A percentile compares a stretch with the other conserved stretches of the same genome.
These are phyloP conservation scores for Drosophila kikkawai DNA, from an alignment of 1,140 invertebrate genomes.

Conservation along the genomic window DNA sequence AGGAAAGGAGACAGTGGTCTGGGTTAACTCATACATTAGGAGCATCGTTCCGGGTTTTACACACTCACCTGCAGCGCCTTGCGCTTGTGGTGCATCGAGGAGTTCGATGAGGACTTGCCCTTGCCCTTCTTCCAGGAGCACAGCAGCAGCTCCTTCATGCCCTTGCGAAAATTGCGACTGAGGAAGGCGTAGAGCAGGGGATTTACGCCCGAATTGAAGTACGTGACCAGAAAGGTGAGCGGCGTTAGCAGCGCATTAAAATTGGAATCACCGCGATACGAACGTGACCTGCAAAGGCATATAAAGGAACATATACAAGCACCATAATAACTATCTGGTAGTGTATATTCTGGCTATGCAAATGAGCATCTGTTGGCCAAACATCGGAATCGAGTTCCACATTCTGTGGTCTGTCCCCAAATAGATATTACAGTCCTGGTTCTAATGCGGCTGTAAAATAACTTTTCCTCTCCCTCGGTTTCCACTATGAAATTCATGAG, in stretches of 20 bases:
- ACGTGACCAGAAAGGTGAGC: conserved; percentile 93
- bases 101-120: conserved; percentile 82
- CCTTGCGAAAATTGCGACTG: conserved; percentile 91
- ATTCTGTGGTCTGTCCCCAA: conserved; percentile 21
- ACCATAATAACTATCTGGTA: conserved; percentile 43
- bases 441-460: conserved; percentile 2
- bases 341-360: conserved; percentile 32
- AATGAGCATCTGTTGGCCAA: conserved; percentile 46
- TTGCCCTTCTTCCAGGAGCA: conserved; percentile 86
- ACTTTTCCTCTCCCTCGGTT: not conserved
- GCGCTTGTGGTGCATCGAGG: conserved; percentile 83
- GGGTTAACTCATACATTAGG: conserved; percentile 3
- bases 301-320: conserved; percentile 5
- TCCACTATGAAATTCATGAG: conserved; percentile 26
- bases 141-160: conserved; percentile 89
- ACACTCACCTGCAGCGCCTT: conserved; percentile 79
- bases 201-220: conserved; percentile 94
- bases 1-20: conserved; percentile 1
- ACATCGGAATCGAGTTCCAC: conserved; percentile 10
- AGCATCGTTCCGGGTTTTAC: not conserved
- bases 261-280: conserved; percentile 88
- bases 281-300: conserved; percentile 87
- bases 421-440: conserved; percentile 14
- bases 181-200: conserved; percentile 94
- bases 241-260: conserved; percentile 92